Evolutionary conservation across 2,888 invertebrate genomes (phyloP).

Genomic region (Geophilus truncorum): DNA sequence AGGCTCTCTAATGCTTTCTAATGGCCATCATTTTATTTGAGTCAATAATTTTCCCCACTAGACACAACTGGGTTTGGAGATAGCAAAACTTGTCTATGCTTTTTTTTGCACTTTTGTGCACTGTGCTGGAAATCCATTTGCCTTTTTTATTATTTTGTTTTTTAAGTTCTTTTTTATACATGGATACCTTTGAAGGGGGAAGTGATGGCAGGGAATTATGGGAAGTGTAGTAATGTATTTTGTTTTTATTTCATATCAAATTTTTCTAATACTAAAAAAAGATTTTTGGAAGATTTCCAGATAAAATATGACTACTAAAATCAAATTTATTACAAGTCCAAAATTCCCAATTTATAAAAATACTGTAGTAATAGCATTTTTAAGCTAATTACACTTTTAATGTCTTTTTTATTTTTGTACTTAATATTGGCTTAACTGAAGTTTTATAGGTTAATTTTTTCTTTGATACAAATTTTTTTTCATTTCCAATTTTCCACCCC

Average conservation of each 20-base stretch:
- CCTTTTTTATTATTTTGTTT: neutral
- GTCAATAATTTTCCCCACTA: slow-evolving; percentile 27
- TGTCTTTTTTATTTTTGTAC: neutral
- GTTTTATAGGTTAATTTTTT: neutral
- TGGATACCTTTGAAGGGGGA: neutral
- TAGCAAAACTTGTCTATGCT: slow-evolving; percentile 24
- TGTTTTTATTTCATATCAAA: neutral
- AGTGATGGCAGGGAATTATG: neutral
- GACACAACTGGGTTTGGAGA: slow-evolving; percentile 25
- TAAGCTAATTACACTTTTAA: neutral
- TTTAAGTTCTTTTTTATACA: neutral
- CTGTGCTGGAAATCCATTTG: slow-evolving; percentile 8
- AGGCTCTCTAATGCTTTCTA: slow-evolving; percentile 27
- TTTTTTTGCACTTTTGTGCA: neutral
- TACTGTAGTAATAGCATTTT: too few species aligned
- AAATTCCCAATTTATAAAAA: too few species aligned
- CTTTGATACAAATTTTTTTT: neutral
- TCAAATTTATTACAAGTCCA: neutral
- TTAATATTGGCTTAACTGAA: neutral
- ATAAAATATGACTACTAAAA: too few species aligned
- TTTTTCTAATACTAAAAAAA: too few species aligned
- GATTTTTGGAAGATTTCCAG: too few species aligned
- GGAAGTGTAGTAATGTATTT: neutral
- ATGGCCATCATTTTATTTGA: slow-evolving; percentile 25
- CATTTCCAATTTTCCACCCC: too few species aligned